A percentile compares a stretch with the other conserved stretches of the same genome.
phyloP scores from a whole-genome alignment of 2,888 invertebrate genomes.

The Phasia obesa region DNA sequence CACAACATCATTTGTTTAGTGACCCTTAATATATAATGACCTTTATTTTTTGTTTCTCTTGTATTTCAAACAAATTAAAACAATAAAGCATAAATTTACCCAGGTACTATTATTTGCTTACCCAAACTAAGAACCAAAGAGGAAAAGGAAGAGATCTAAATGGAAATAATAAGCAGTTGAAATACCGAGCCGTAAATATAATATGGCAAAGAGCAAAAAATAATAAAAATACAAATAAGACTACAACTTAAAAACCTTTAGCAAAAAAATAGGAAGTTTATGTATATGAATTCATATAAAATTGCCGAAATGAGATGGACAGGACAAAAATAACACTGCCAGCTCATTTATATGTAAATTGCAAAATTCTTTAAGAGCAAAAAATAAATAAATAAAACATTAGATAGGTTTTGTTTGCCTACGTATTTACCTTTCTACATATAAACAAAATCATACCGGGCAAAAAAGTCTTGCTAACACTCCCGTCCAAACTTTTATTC shows the following conservation, averaged over 20 bases:
- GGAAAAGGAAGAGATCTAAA: not conserved
- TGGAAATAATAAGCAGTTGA: constrained; percentile 33
- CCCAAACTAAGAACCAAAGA: too few relatives aligned
- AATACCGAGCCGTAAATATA: constrained; percentile 12
- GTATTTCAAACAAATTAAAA: constrained; percentile 73
- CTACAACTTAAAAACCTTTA: constrained; percentile 5
- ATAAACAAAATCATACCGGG: constrained; percentile 1
- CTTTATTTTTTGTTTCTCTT: constrained; percentile 65
- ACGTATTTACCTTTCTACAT: constrained; percentile 12
- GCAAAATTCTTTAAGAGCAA: constrained; percentile 17
- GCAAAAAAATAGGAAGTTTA: constrained; percentile 15
- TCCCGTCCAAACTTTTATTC: not conserved
- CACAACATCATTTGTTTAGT: constrained; percentile 38
- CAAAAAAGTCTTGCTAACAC: not conserved
- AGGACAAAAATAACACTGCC: not conserved
- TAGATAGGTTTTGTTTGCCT: constrained; percentile 34
- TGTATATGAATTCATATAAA: constrained; percentile 50
- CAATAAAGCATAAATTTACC: constrained; percentile 65
- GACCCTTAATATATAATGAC: constrained; percentile 73
- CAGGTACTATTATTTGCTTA: too few relatives aligned
- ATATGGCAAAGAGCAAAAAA: constrained; percentile 1
- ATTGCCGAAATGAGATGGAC: constrained; percentile 25
- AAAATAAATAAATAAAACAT: constrained; percentile 16
- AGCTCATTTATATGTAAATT: constrained; percentile 71
- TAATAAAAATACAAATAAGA: constrained; percentile 22